A percentile compares a stretch with the other conserved stretches of the same genome.
These are phyloP conservation scores for Fistularia commersonii DNA, from an alignment of 2,797 vertebrate genomes.

Conservation along the genomic window DNA sequence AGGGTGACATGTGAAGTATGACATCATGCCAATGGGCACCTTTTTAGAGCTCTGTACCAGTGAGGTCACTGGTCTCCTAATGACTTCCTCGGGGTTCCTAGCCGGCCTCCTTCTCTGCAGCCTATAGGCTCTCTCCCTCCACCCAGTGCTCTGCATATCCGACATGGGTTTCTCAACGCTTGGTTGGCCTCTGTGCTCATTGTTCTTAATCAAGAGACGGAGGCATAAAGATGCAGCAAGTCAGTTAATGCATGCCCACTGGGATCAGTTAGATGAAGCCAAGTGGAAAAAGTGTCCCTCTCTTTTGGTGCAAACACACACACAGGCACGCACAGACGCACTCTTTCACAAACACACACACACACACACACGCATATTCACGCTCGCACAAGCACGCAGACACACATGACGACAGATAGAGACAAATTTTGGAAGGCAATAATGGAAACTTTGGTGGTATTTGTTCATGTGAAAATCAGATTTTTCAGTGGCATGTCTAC, in stretches of 20 bases:
- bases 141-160: constrained; percentile 28
- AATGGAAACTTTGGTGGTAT: too few species aligned
- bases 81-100: constrained; percentile 55
- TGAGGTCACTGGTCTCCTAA: constrained; percentile 69
- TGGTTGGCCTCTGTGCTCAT: constrained; percentile 59
- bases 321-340: constrained; percentile 15
- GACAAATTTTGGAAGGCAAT: too few species aligned
- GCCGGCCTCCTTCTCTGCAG: constrained; percentile 33
- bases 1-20: constrained; percentile 71
- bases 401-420: too few species aligned
- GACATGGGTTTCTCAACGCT: constrained; percentile 47
- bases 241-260: constrained; percentile 72
- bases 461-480: constrained; percentile 26
- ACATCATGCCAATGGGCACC: constrained; percentile 59
- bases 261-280: constrained; percentile 68
- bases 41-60: constrained; percentile 48
- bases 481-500: constrained; percentile 8
- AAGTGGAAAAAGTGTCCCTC: constrained; percentile 59
- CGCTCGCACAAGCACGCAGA: too few species aligned
- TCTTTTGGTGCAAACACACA: constrained; percentile 27
- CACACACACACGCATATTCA: too few species aligned
- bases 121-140: constrained; percentile 32
- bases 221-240: constrained; percentile 71
- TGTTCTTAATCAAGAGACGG: constrained; percentile 74
- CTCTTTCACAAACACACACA: background rate